A percentile compares a stretch with the other conserved stretches of the same genome.
These are phyloP conservation scores for Baronia brevicornis DNA, from an alignment of 2,888 invertebrate genomes.

Conservation along the genomic window DNA sequence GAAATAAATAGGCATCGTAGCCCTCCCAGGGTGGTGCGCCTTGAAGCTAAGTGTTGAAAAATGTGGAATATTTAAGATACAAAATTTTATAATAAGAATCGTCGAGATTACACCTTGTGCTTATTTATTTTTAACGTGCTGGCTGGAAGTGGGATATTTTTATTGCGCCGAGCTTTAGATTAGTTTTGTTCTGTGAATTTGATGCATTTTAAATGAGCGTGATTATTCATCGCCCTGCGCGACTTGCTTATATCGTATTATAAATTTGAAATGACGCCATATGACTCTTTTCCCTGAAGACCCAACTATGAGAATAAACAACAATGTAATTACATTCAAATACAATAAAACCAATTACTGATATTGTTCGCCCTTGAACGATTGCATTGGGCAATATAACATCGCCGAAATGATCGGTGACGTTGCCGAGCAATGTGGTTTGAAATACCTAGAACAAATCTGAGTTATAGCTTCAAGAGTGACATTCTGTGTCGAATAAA, in stretches of 20 bases:
- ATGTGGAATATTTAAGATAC: slow-evolving; percentile 65
- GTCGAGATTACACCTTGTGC: slow-evolving; percentile 69
- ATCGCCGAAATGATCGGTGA: slow-evolving; percentile 11
- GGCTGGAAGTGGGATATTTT: slow-evolving; percentile 67
- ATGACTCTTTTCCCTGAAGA: slow-evolving; percentile 27
- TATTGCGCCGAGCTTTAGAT: slow-evolving; percentile 69
- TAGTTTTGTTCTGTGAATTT: slow-evolving; percentile 73
- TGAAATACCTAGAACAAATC: slow-evolving; percentile 41
- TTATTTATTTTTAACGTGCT: slow-evolving; percentile 67
- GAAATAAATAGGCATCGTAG: slow-evolving; percentile 46
- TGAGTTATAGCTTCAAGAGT: slow-evolving; percentile 42
- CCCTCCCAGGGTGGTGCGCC: slow-evolving; percentile 38
- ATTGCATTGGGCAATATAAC: slow-evolving; percentile 14
- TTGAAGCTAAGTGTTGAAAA: slow-evolving; percentile 53
- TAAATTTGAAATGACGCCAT: slow-evolving; percentile 54
- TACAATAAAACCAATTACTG: slow-evolving; percentile 1
- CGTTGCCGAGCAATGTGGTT: slow-evolving; percentile 24
- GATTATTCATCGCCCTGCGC: slow-evolving; percentile 63
- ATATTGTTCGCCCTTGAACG: slow-evolving; percentile 6
- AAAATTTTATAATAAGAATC: slow-evolving; percentile 70
- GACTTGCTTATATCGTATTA: slow-evolving; percentile 51
- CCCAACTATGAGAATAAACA: too few species aligned
- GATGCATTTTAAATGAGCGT: slow-evolving; percentile 73
- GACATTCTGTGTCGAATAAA: slow-evolving; percentile 71
- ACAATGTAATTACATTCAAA: too few species aligned